phyloP scores from a whole-genome alignment of 1,140 invertebrate species.

The Cheumatopsyche charites region DNA sequence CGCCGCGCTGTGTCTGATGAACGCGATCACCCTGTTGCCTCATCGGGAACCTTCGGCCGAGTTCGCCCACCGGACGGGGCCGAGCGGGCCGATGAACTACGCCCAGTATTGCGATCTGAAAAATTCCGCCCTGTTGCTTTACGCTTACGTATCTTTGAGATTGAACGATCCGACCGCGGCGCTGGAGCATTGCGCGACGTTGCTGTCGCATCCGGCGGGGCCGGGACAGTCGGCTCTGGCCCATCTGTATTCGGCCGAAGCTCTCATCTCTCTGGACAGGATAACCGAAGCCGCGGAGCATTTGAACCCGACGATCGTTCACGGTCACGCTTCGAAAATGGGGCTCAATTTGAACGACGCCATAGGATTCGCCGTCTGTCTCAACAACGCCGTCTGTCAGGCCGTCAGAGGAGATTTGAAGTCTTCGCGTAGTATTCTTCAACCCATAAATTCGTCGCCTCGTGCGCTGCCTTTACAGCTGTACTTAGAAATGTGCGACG shows the following conservation, averaged over 20 bases:
- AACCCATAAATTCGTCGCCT: conserved; percentile 58
- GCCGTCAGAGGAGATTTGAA: conserved; percentile 57
- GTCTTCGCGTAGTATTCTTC: conserved; percentile 56
- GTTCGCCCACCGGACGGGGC: conserved; percentile 55
- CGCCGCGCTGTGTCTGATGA: conserved; percentile 84
- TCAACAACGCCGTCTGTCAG: conserved; percentile 59
- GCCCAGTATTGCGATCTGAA: conserved; percentile 58
- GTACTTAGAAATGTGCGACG: conserved; percentile 61
- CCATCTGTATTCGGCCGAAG: conserved; percentile 89
- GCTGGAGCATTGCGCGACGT: conserved; percentile 53
- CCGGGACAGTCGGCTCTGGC: conserved; percentile 72
- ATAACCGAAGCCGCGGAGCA: conserved; percentile 84
- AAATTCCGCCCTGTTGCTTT: conserved; percentile 75
- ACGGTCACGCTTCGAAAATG: conserved; percentile 56
- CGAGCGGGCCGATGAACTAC: conserved; percentile 57
- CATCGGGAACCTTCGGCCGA: conserved; percentile 49
- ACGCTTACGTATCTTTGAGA: conserved; percentile 84
- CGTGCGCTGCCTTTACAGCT: conserved; percentile 58
- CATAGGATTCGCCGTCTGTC: conserved; percentile 58
- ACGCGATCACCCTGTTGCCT: conserved; percentile 73
- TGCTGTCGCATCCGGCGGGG: conserved; percentile 13
- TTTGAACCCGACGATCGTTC: conserved; percentile 79
- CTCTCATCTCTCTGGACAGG: conserved; percentile 82
- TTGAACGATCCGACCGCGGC: conserved; percentile 85
- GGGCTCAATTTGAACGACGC: conserved; percentile 56